Percentiles rank a stretch among this genome's conserved stretches.
phyloP scores from a whole-genome alignment of 53 echinoderm and acorn worm genomes.

The Holothuria scabra region DNA sequence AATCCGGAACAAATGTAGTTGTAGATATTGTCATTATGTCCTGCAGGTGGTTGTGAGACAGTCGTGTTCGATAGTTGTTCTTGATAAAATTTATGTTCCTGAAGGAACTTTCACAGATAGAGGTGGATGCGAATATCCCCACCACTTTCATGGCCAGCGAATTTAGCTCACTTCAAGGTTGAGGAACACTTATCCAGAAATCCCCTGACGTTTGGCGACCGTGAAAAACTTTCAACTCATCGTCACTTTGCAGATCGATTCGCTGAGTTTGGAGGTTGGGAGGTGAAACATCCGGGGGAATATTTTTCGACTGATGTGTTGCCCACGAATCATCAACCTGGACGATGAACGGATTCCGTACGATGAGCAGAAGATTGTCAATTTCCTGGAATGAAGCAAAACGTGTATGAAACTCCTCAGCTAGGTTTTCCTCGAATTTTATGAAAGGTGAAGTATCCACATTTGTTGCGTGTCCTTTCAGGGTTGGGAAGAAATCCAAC shows the following conservation, averaged over 20 bases:
- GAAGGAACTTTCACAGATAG: constrained; percentile 20
- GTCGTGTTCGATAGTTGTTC: constrained; percentile 8
- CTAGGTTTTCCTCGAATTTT: constrained; percentile 31
- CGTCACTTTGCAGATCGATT: constrained; percentile 37
- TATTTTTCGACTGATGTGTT: constrained; percentile 32
- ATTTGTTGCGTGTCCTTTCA: constrained; percentile 24
- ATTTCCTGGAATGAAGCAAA: constrained; percentile 35
- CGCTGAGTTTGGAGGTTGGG: constrained; percentile 32
- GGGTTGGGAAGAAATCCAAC: constrained; percentile 37
- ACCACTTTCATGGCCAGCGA: background rate
- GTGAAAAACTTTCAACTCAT: background rate
- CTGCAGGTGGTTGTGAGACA: constrained; percentile 6
- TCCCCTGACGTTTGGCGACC: background rate
- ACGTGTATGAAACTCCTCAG: constrained; percentile 38
- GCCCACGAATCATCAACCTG: constrained; percentile 35
- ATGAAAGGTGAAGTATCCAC: constrained; percentile 27
- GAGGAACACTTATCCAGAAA: constrained; percentile 1
- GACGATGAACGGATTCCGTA: constrained; percentile 35
- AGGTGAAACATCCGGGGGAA: constrained; percentile 15
- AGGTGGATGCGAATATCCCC: background rate
- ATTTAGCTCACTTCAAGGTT: background rate
- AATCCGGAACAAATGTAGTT: background rate
- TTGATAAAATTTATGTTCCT: constrained; percentile 42
- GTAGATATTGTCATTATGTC: constrained; percentile 11
- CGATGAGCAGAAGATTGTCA: constrained; percentile 38